Percentiles rank a stretch among this genome's conserved stretches.
Evolutionary conservation across 2,888 invertebrate species (phyloP).

Genomic region (Torymus aiolomorphi): DNA sequence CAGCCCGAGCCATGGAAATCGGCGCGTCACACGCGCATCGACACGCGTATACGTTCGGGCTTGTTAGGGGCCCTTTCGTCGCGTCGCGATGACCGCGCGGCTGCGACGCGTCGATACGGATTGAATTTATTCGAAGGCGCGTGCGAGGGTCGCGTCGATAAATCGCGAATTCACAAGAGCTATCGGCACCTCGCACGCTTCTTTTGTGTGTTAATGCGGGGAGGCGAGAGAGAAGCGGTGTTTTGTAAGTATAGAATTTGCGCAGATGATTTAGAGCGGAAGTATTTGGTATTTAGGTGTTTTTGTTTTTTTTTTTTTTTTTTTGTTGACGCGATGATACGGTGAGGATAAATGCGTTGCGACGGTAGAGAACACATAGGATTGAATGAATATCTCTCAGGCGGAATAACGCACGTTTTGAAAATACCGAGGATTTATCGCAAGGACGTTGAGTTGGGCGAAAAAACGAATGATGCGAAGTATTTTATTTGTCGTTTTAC

Average conservation of each 20-base stretch:
- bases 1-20: conserved; percentile 33
- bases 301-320: too few relatives aligned
- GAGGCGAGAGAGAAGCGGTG: neutral
- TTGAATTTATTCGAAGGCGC: conserved; percentile 14
- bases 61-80: conserved; percentile 6
- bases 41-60: too few relatives aligned
- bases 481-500: too few relatives aligned
- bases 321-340: too few relatives aligned
- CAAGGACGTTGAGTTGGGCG: too few relatives aligned
- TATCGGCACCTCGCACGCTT: conserved; percentile 19
- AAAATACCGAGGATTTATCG: too few relatives aligned
- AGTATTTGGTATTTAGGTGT: too few relatives aligned
- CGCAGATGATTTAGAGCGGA: neutral
- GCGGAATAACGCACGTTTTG: too few relatives aligned
- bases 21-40: conserved; percentile 9
- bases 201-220: neutral
- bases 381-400: too few relatives aligned
- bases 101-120: neutral
- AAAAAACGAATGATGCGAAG: too few relatives aligned
- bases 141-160: conserved; percentile 8
- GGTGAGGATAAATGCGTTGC: too few relatives aligned
- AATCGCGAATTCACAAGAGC: conserved; percentile 25
- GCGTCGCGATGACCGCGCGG: neutral
- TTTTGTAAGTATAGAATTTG: neutral
- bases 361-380: too few relatives aligned